phyloP scores from a whole-genome alignment of 1,140 invertebrate genomes.

The Drosophila kohkoa region DNA sequence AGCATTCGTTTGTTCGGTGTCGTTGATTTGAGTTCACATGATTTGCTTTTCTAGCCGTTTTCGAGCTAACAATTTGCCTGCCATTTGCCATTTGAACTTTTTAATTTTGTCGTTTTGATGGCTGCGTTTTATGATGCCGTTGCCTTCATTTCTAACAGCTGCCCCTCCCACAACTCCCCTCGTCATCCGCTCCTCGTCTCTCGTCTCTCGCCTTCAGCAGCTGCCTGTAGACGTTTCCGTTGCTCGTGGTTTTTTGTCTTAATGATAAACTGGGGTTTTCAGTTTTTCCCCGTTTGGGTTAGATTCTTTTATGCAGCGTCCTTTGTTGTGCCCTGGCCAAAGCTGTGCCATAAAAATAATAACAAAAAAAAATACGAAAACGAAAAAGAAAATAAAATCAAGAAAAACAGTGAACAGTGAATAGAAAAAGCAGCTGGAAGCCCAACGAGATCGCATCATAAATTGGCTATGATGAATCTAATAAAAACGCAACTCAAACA shows the following conservation, averaged over 20 bases:
- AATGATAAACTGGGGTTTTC: slow-evolving; percentile 75
- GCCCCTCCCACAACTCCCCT: slow-evolving; percentile 16
- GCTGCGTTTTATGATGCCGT: slow-evolving; percentile 80
- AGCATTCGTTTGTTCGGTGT: slow-evolving; percentile 28
- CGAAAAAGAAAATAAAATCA: slow-evolving; percentile 25
- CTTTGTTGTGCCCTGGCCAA: slow-evolving; percentile 65
- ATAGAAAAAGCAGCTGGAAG: slow-evolving; percentile 68
- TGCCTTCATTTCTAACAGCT: slow-evolving; percentile 66
- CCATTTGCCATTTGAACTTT: slow-evolving; percentile 79
- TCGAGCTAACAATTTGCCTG: slow-evolving; percentile 67
- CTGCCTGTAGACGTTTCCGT: slow-evolving; percentile 47
- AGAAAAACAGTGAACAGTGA: slow-evolving; percentile 22
- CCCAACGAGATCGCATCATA: slow-evolving; percentile 60
- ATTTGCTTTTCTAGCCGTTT: slow-evolving; percentile 53
- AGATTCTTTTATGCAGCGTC: slow-evolving; percentile 66
- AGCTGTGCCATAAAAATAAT: slow-evolving; percentile 71
- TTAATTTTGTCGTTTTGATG: slow-evolving; percentile 81
- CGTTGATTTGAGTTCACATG: neutral
- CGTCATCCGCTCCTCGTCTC: neutral
- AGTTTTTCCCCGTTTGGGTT: slow-evolving; percentile 48
- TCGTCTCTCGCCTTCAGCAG: slow-evolving; percentile 32
- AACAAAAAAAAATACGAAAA: slow-evolving; percentile 13
- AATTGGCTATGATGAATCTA: slow-evolving; percentile 75
- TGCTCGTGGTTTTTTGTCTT: slow-evolving; percentile 64
- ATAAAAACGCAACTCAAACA: slow-evolving; percentile 60